phyloP scores from a whole-genome alignment of 2,797 vertebrate species.

The Coendou prehensilis region DNA sequence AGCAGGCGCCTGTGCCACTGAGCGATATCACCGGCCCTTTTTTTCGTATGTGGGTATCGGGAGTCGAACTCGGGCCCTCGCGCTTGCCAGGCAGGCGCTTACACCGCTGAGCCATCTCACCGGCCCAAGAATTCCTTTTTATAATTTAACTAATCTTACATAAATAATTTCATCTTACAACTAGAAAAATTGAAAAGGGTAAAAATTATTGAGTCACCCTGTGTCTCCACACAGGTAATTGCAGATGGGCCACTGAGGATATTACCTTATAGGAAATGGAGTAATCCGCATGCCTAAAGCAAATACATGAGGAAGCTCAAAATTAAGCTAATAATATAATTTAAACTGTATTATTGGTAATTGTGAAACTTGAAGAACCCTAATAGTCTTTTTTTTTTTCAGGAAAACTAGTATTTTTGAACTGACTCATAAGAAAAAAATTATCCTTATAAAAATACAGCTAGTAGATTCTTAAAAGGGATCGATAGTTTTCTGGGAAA shows the following conservation, averaged over 20 bases:
- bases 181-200: neutral
- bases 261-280: neutral
- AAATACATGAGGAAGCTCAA: neutral
- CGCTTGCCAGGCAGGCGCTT: too few relatives aligned
- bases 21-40: too few relatives aligned
- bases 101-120: too few relatives aligned
- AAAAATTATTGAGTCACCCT: neutral
- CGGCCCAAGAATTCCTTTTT: neutral
- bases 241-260: neutral
- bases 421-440: neutral
- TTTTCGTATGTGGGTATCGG: too few relatives aligned
- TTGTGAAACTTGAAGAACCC: neutral
- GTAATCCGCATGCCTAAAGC: neutral
- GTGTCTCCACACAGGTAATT: neutral
- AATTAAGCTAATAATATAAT: neutral
- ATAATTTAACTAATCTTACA: neutral
- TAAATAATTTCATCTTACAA: neutral
- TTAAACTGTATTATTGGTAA: neutral
- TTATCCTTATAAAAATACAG: neutral
- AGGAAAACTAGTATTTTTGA: neutral
- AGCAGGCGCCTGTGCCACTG: too few relatives aligned
- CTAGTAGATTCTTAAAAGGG: neutral
- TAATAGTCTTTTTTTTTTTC: neutral
- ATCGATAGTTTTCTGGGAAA: neutral
- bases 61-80: too few relatives aligned